Base-by-base conservation (phyloP, 2,888 invertebrate species). In the Cerastis leucographa region DNA sequence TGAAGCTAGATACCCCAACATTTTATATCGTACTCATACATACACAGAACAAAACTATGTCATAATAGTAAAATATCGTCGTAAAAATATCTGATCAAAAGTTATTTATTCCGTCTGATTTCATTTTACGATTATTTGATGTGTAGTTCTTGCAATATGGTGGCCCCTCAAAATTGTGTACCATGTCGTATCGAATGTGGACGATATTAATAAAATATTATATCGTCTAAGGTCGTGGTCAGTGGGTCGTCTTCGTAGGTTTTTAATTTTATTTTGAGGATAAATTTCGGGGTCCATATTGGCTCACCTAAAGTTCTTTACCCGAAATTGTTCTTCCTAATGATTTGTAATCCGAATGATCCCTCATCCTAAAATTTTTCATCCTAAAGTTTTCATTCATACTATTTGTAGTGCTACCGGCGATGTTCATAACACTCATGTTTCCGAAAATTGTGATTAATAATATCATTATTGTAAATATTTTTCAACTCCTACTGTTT, bases 51-150 rank as follows among this genome's bases (percentile, higher is more conserved):
- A 59, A 65, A 77, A 83, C 83, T 73, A 77, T 67, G 40, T 40
- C 19, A 75, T 76, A 86, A 80, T 75, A 83, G 40, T 80, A 84
- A 84, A 83, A 81, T 76, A 87, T 65, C 0, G 65, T 75, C 83
- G 54, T 89, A 89, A 89, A 88, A 80, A 78, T 85, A 70, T 81
- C 74, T 74, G 81, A 77, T 83, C 80, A 79, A 87, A 88, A 74
- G 75, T 87, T 83, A 85, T 83, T 80, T 80, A 85, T 87, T 83
- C 78, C 75, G 42, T 71, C 71, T 80, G 82, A 84, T 88, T 88
- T 81, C 78, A 75, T 84, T 89, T 88, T 83, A 88, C 74, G 86
- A 86, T 78, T 78, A 76, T 89, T 88, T 88, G 80, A 86, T 83
- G 74, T 77, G 78, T 75, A 84, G 80, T 84, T 74, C 75, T 69